Evolutionary conservation across 2,888 invertebrate genomes (phyloP).

Genomic region (Spisula subtruncata): DNA sequence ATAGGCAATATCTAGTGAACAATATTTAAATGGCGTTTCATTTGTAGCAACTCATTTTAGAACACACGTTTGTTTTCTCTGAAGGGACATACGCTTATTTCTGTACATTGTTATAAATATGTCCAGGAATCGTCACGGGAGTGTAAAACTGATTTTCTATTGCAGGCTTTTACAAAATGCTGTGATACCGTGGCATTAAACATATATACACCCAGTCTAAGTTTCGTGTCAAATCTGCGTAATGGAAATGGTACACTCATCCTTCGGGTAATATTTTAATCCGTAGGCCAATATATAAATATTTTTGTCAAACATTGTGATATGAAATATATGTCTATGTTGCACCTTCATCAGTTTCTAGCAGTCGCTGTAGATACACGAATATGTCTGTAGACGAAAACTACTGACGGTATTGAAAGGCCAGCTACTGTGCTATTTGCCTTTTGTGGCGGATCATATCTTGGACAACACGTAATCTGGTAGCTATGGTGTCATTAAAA

Average conservation of each 20-base stretch:
- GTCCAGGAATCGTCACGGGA: neutral
- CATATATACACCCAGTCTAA: neutral
- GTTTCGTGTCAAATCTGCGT: neutral
- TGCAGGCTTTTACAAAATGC: neutral
- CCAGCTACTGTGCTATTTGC: too few species aligned
- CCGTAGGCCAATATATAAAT: neutral
- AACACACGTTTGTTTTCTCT: neutral
- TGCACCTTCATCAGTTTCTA: too few species aligned
- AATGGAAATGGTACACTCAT: neutral
- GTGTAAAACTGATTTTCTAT: neutral
- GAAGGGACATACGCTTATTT: neutral
- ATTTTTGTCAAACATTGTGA: too few species aligned
- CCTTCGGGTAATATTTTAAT: neutral
- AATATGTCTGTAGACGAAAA: too few species aligned
- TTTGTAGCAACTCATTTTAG: neutral
- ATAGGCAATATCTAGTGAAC: too few species aligned
- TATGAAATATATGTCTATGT: too few species aligned
- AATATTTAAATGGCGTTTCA: neutral
- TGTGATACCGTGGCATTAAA: neutral
- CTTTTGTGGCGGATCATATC: too few species aligned
- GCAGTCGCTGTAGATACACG: too few species aligned
- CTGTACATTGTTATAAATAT: neutral
- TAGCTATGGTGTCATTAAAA: too few species aligned
- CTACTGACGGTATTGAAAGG: too few species aligned
- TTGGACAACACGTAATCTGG: too few species aligned